phyloP scores from a whole-genome alignment of 2,888 invertebrate genomes.

The Antheraea yamamai region DNA sequence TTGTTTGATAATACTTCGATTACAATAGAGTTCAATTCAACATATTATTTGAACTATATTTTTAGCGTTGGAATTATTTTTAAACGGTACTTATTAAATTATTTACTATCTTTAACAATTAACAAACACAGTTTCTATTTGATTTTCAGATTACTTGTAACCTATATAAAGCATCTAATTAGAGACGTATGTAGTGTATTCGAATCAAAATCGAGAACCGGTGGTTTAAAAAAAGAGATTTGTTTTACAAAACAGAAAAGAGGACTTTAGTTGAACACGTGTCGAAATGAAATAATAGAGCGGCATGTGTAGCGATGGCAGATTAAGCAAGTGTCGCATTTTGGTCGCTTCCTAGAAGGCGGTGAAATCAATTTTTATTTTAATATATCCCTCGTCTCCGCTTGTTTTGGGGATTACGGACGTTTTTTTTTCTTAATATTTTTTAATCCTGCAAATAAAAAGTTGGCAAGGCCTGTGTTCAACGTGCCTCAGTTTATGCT shows the following conservation, averaged over 20 bases:
- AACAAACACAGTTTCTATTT: no score
- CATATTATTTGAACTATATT: no score
- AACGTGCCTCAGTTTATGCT: slow-evolving; percentile 26
- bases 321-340: slow-evolving; percentile 76
- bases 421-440: slow-evolving; percentile 30
- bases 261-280: slow-evolving; percentile 61
- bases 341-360: slow-evolving; percentile 63
- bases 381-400: slow-evolving; percentile 47
- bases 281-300: slow-evolving; percentile 65
- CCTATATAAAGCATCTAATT: not conserved
- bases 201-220: slow-evolving; percentile 26
- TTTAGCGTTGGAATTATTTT: not conserved
- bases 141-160: no score
- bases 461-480: slow-evolving; percentile 6
- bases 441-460: slow-evolving; percentile 23
- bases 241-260: slow-evolving; percentile 41
- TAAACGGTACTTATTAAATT: not conserved
- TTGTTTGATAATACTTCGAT: not conserved
- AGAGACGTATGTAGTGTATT: not conserved
- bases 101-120: no score
- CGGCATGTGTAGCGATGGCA: slow-evolving; percentile 63
- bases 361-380: slow-evolving; percentile 58
- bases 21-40: no score
- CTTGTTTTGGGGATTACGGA: slow-evolving; percentile 67
- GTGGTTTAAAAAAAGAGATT: slow-evolving; percentile 23